phyloP scores from a whole-genome alignment of 2,797 vertebrate genomes.

The Oceanodroma leucorhoa region DNA sequence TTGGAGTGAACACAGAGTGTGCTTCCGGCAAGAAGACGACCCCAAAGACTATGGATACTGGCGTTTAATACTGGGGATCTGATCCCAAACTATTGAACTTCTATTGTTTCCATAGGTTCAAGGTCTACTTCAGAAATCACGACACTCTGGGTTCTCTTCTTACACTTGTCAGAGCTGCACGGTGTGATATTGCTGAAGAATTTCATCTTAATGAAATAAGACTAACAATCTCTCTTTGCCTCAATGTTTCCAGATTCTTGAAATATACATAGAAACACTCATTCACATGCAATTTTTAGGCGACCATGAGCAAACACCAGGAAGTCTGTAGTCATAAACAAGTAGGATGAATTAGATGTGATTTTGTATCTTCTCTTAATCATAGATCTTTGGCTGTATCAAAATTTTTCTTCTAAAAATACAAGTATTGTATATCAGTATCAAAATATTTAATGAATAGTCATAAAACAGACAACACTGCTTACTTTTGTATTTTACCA shows the following conservation, averaged over 20 bases:
- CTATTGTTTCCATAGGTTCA: not conserved
- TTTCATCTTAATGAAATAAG: not conserved
- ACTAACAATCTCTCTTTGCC: not conserved
- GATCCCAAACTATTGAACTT: not conserved
- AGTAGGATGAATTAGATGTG: not conserved
- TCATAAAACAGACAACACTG: not conserved
- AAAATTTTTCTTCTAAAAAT: not conserved
- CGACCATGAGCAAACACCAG: not conserved
- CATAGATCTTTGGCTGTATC: not conserved
- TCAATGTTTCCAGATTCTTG: not conserved
- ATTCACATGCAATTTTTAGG: not conserved
- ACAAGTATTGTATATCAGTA: not conserved
- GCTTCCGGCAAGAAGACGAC: not conserved
- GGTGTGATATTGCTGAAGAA: not conserved
- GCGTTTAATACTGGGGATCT: not conserved
- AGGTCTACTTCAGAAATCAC: not conserved
- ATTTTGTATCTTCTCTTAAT: not conserved
- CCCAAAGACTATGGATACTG: not conserved
- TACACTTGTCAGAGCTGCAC: not conserved
- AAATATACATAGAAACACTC: not conserved
- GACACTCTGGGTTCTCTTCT: not conserved
- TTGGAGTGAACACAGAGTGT: fast-evolving
- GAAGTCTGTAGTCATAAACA: not conserved
- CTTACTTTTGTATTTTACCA: not conserved
- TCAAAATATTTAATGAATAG: not conserved